These are phyloP conservation scores for Bugula neritina DNA, from an alignment of 2,888 invertebrate genomes.

Conservation along the genomic window DNA sequence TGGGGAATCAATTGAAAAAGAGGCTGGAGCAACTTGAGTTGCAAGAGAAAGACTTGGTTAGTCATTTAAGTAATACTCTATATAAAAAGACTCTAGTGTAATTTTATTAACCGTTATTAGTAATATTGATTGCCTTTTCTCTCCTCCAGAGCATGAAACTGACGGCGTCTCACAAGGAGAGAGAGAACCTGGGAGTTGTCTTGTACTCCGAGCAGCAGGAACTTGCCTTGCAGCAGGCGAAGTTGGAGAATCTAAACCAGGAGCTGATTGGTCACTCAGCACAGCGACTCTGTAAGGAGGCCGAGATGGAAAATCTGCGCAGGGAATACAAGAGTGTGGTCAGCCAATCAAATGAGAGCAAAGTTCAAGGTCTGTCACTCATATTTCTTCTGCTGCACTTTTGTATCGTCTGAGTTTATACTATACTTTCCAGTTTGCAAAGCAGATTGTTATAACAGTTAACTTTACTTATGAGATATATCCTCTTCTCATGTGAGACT, in stretches of 20 bases:
- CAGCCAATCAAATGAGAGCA: background rate
- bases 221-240: background rate
- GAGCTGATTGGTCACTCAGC: background rate
- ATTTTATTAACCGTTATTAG: too few species aligned
- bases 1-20: slow-evolving; percentile 12
- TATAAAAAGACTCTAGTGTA: too few species aligned
- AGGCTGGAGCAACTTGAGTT: background rate
- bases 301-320: background rate
- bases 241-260: background rate
- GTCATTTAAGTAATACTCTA: too few species aligned
- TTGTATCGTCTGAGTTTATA: too few species aligned
- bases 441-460: too few species aligned
- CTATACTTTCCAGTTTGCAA: too few species aligned
- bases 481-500: too few species aligned
- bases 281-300: background rate
- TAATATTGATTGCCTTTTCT: too few species aligned
- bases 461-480: too few species aligned
- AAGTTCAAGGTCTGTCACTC: background rate
- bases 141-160: background rate
- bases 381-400: too few species aligned
- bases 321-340: background rate
- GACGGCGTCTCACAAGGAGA: background rate
- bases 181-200: background rate
- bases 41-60: background rate
- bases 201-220: slow-evolving; percentile 15